phyloP scores from a whole-genome alignment of 2,113 vertebrate species.

The Dipodomys stephensi region DNA sequence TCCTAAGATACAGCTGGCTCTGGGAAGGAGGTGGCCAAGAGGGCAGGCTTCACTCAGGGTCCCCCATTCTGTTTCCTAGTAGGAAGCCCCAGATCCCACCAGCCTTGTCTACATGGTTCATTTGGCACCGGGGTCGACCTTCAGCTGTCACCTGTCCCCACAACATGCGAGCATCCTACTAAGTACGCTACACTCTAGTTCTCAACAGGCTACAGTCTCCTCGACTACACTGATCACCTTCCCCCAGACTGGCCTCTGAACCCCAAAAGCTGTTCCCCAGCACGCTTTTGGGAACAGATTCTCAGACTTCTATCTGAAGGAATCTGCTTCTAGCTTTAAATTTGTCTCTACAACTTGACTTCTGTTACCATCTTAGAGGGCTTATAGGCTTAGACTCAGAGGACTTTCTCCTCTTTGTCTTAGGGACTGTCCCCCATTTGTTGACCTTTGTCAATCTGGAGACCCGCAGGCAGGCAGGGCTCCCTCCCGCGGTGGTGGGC shows the following conservation, averaged over 20 bases:
- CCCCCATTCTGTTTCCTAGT: constrained; percentile 2
- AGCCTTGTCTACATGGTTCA: constrained; percentile 36
- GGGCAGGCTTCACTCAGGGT: background rate
- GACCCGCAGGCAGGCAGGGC: background rate
- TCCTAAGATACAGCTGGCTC: background rate
- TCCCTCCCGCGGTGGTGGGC: background rate
- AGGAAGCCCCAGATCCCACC: constrained; percentile 9
- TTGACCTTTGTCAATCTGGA: background rate
- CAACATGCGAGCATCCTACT: constrained; percentile 67
- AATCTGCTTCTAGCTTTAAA: constrained; percentile 55
- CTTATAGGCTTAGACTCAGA: background rate
- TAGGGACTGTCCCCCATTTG: background rate
- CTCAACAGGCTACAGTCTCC: background rate
- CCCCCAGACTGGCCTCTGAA: background rate
- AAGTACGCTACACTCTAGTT: constrained; percentile 52
- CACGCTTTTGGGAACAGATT: constrained; percentile 20
- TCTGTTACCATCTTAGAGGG: constrained; percentile 49
- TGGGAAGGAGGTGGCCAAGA: constrained; percentile 1
- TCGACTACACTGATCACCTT: background rate
- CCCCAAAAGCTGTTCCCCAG: constrained; percentile 9
- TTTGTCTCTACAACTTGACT: constrained; percentile 59
- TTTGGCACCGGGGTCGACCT: constrained; percentile 17
- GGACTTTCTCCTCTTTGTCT: constrained; percentile 33
- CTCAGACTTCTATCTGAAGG: constrained; percentile 24
- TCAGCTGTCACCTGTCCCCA: constrained; percentile 47